Base-by-base conservation (phyloP, 2,888 invertebrate species). In the Trichacis sp. region DNA sequence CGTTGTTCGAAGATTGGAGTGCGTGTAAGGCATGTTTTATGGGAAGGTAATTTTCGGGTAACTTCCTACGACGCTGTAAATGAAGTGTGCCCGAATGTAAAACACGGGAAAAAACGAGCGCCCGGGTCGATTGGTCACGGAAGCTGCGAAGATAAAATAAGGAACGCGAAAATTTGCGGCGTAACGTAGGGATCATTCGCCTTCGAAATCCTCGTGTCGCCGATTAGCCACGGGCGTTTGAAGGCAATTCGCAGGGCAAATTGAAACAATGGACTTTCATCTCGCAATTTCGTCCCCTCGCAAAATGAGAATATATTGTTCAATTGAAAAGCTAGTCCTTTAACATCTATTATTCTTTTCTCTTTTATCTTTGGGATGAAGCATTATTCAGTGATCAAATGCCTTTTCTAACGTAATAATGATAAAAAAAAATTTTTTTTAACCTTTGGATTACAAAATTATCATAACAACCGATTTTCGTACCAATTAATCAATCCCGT, bases 161-260 rank as follows among this genome's bases (percentile, higher is more conserved):
- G 60, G 68, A 71, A 70, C 67, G 59, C 58, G 46, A 49, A 58
- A 48, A 50, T 56, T 49, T 56, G 58, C 47, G 59, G 59, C 56
- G 71, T 71, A 70, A 73, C 73, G 71, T 67, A 59, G 69, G 63
- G n/a, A n/a, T n/a, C n/a, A n/a, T n/a, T n/a, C n/a, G n/a, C n/a
- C n/a, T n/a, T n/a, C n/a, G n/a, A n/a, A n/a, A n/a, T n/a, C n/a
- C 64, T 62, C 64, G 57, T 72, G 70, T 61, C 68, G 69, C 72
- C 33, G 2, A 74, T 78, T 74, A 75, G 73, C 71, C 68, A 69
- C 64, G 65, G 51, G 52, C 55, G 62, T 59, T 58, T 56, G 18
- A 51, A 18, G 15, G 47, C 48, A 36, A 43, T 55, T 55, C 51
- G 19, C 15, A 36, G 24, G 20, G n/a, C 54, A 54, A 65, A 65